These are phyloP conservation scores for Argyrosomus japonicus DNA, from an alignment of 2,113 vertebrate genomes.

Conservation along the genomic window DNA sequence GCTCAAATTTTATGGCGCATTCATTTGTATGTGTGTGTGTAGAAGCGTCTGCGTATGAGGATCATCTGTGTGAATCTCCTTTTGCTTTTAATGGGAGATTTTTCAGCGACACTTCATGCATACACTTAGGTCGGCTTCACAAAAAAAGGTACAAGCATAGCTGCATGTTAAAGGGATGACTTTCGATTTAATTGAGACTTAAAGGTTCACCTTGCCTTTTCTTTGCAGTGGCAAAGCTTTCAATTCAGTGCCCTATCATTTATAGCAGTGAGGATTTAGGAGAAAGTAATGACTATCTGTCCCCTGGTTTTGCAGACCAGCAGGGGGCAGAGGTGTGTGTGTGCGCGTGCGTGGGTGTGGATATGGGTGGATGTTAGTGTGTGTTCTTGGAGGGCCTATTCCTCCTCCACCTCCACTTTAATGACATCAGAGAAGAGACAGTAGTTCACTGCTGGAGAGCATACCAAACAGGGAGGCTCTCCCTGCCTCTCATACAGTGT, in stretches of 20 bases:
- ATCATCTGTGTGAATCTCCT: neutral
- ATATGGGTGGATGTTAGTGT: conserved; percentile 12
- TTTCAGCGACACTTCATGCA: neutral
- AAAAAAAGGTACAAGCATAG: neutral
- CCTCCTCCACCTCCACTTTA: conserved; percentile 61
- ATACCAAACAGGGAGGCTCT: conserved; percentile 73
- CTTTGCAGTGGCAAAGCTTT: conserved; percentile 26
- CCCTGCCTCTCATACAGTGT: conserved; percentile 61
- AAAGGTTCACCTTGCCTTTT: conserved; percentile 43
- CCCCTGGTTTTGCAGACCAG: conserved; percentile 52
- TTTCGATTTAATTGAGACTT: conserved; percentile 47
- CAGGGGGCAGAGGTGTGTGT: conserved; percentile 66
- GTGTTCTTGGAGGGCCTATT: conserved; percentile 43
- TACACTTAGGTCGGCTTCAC: neutral
- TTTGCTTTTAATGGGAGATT: conserved; percentile 1
- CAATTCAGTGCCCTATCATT: conserved; percentile 25
- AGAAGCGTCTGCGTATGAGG: neutral
- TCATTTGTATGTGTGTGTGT: neutral
- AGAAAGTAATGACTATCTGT: conserved; percentile 36
- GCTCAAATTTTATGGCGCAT: conserved; percentile 18
- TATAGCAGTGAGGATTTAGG: conserved; percentile 34
- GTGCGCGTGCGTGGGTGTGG: conserved; percentile 27
- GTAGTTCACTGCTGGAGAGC: conserved; percentile 64
- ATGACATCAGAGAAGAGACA: conserved; percentile 76
- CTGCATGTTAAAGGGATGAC: neutral